These are phyloP conservation scores for Apteryx owenii DNA, from an alignment of 2,113 vertebrate species.

Conservation along the genomic window DNA sequence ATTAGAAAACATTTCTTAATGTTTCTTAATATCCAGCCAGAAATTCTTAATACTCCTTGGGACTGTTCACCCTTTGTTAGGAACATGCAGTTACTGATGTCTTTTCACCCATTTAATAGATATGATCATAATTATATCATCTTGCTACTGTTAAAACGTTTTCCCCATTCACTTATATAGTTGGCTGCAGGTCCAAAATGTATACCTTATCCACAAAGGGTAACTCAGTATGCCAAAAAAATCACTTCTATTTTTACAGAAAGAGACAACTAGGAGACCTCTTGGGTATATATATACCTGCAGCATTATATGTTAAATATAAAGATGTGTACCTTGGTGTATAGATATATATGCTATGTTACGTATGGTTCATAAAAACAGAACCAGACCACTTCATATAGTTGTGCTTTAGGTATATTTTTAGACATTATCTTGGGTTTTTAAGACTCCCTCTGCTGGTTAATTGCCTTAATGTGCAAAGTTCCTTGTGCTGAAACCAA, in stretches of 20 bases:
- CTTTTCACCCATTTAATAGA: constrained; percentile 7
- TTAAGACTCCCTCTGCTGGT: constrained; percentile 20
- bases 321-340: neutral
- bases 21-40: constrained; percentile 51
- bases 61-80: neutral
- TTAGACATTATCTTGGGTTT: neutral
- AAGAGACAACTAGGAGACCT: neutral
- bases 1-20: constrained; percentile 41
- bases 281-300: neutral
- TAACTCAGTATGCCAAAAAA: neutral
- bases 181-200: neutral
- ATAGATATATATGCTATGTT: neutral
- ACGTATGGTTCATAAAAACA: neutral
- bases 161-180: neutral
- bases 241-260: neutral
- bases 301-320: neutral
- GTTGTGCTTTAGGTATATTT: neutral
- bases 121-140: neutral
- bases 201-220: neutral
- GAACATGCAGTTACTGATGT: constrained; percentile 41
- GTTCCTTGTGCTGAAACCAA: neutral
- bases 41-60: constrained; percentile 39
- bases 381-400: neutral
- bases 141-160: neutral
- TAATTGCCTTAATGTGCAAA: neutral